These are phyloP conservation scores for Eciton burchellii DNA, from an alignment of 1,140 invertebrate species.

Conservation along the genomic window DNA sequence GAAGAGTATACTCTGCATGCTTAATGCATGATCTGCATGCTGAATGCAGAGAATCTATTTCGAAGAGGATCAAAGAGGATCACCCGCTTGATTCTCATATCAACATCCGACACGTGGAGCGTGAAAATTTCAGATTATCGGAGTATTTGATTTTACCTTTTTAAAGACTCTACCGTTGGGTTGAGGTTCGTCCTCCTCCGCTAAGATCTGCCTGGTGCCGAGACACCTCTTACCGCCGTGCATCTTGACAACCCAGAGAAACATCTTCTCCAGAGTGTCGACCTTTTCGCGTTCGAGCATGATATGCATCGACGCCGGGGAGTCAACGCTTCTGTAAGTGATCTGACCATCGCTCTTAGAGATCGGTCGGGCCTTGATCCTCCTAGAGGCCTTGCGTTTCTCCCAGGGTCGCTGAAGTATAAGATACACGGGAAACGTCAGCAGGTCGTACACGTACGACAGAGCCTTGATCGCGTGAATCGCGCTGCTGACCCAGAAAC, in stretches of 20 bases:
- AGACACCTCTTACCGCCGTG: constrained; percentile 92
- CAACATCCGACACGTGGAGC: not conserved
- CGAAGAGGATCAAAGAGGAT: not conserved
- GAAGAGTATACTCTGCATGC: not conserved
- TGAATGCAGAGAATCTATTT: not conserved
- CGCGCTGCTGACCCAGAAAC: constrained; percentile 91
- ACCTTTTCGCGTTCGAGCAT: constrained; percentile 91
- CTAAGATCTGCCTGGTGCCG: constrained; percentile 95
- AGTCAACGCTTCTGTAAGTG: constrained; percentile 90
- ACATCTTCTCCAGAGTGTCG: constrained; percentile 95
- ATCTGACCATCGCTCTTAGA: constrained; percentile 87
- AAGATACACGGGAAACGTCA: constrained; percentile 96
- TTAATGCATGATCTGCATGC: too few species aligned
- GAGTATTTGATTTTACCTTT: constrained; percentile 89
- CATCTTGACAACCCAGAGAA: constrained; percentile 91
- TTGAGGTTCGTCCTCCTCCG: constrained; percentile 97
- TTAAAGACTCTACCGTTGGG: constrained; percentile 98
- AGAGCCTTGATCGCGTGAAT: constrained; percentile 91
- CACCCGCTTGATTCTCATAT: not conserved
- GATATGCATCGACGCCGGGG: constrained; percentile 89
- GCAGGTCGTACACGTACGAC: constrained; percentile 94
- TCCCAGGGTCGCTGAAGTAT: constrained; percentile 95
- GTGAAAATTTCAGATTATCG: too few species aligned
- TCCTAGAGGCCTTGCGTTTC: constrained; percentile 89
- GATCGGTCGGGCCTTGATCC: constrained; percentile 89